Conservation (phyloP, 1,140 invertebrate species). For the Leptonema lineaticorne region DNA sequence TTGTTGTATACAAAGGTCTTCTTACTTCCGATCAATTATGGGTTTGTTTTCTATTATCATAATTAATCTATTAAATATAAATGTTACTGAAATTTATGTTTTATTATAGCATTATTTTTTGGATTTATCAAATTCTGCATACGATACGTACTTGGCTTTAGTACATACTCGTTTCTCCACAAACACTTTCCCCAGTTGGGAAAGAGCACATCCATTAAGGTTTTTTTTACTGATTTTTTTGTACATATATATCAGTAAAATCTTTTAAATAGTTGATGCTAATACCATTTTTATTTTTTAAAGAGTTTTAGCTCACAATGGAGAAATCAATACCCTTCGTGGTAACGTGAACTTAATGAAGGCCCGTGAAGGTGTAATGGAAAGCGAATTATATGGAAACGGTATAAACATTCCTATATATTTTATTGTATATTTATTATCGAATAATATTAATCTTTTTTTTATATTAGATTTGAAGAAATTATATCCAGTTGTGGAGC, state of each 20-base stretch:
- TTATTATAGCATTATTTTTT: conserved; percentile 59
- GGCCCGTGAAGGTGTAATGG: conserved; percentile 97
- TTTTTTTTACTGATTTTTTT: conserved; percentile 46
- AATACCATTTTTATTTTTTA: background rate
- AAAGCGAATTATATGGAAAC: conserved; percentile 75
- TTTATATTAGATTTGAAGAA: conserved; percentile 70
- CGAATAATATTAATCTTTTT: background rate
- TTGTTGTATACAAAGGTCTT: conserved; percentile 97
- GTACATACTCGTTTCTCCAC: conserved; percentile 98
- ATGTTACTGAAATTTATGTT: conserved; percentile 1
- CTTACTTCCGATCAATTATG: conserved; percentile 95
- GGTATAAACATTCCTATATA: conserved; percentile 44
- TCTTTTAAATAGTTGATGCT: too few relatives aligned
- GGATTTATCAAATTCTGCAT: conserved; percentile 73
- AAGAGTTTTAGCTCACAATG: conserved; percentile 96
- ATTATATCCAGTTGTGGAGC: conserved; percentile 97
- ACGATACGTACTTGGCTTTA: conserved; percentile 91
- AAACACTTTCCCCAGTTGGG: conserved; percentile 99
- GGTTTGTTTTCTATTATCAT: conserved; percentile 52
- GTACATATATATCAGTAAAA: background rate
- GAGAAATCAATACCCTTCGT: conserved; percentile 97
- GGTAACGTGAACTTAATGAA: conserved; percentile 99
- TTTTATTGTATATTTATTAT: conserved; percentile 15
- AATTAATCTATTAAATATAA: background rate
- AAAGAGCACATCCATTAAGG: conserved; percentile 97